phyloP scores from a whole-genome alignment of 2,113 vertebrate species.

The Microcebus tavaratra region DNA sequence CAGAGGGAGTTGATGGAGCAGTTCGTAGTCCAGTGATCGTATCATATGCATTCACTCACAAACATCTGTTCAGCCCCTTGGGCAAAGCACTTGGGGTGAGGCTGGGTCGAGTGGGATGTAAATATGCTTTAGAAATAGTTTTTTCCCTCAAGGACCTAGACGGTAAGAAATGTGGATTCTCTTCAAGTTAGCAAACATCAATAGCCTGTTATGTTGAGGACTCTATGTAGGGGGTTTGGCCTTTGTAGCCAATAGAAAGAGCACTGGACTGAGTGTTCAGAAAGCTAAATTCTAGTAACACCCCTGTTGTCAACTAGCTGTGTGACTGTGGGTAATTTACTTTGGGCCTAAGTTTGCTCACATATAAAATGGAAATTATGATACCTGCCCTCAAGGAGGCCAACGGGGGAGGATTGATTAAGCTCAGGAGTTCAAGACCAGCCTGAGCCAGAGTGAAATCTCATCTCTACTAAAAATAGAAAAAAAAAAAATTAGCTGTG shows the following conservation, averaged over 20 bases:
- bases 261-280: background rate
- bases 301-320: background rate
- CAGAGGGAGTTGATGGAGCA: background rate
- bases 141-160: background rate
- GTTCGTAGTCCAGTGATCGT: background rate
- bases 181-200: background rate
- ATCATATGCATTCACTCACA: background rate
- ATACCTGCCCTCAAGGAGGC: background rate
- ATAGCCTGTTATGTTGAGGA: background rate
- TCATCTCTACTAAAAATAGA: too few relatives aligned
- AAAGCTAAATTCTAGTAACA: background rate
- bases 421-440: background rate
- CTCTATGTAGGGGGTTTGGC: background rate
- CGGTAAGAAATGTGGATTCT: background rate
- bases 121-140: slow-evolving; percentile 7
- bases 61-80: background rate
- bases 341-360: background rate
- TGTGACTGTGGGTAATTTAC: background rate
- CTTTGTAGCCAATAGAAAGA: background rate
- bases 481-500: too few relatives aligned
- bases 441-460: too few relatives aligned
- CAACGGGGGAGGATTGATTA: too few relatives aligned
- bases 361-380: slow-evolving; percentile 4
- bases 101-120: background rate
- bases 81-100: background rate